Base-by-base conservation (phyloP, 2,797 vertebrate species). In the Clarias platycephalus region DNA sequence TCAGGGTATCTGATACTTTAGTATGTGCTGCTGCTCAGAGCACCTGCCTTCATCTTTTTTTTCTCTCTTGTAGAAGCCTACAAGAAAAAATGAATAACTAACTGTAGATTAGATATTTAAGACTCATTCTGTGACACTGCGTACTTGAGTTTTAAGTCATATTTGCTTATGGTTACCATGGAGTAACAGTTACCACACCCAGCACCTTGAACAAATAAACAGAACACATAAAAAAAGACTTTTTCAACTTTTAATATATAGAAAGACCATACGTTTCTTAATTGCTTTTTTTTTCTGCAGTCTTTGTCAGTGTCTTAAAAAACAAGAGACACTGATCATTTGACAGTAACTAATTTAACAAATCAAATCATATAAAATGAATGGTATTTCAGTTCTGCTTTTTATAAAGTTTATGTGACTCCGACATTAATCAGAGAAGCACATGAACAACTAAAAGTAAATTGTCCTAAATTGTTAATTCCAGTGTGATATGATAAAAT, bases 1-100 rank as follows among this genome's bases (percentile, higher is more conserved):
- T 79, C 26, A 77, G 58, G 84, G 57, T 81, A 75, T 83, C 31
- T 79, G 80, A 66, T 82, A 80, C 74, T 79, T 70, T 18, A 80
- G 78, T 58, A 84, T 81, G 76, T 84, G 37, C 24, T 79, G n/a
- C 34, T 24, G 31, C 76, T 62, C 49, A 34, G 37, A 34, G 31
- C 22, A 57, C 34, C 74, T n/a, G 37, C 28, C 5, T n/a, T 55
- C 75, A 37, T 67, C 28, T n/a, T 82, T n/a, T 15, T 40, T 80
- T 15, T 37, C 31, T 60, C 44, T n/a, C n/a, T 62, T 74, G 16
- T 49, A 18, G 57, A 37, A 57, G 15, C 58, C 34, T 53, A 53
- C 49, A 53, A 53, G 49, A 53, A 44, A 53, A 13, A 60, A 60
- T 26, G 34, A 63, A 62, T 63, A 26, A 24, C 13, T 40, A 78